phyloP scores from a whole-genome alignment of 2,888 invertebrate species.

The Brachyopa scutellaris region DNA sequence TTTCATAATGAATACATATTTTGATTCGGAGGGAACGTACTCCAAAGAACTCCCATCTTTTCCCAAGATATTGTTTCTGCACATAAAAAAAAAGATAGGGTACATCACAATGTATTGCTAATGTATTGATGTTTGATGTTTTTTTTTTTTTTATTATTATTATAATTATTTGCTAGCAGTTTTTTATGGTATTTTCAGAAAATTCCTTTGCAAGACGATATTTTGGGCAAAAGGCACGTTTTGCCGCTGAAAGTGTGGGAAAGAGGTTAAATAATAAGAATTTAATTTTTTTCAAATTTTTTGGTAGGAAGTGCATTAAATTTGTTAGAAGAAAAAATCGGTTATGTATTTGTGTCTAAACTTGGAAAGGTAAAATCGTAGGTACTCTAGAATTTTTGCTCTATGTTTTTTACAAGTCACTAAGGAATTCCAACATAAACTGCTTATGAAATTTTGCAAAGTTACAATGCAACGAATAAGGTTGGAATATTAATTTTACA shows the following conservation, averaged over 20 bases:
- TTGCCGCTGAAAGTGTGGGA: conserved; percentile 47
- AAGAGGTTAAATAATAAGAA: not conserved
- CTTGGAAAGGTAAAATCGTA: not conserved
- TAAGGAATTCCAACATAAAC: too few relatives aligned
- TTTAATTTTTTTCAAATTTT: conserved; percentile 7
- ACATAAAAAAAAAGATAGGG: conserved; percentile 10
- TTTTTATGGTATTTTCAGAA: conserved; percentile 21
- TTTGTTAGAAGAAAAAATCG: not conserved
- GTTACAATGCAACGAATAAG: too few relatives aligned
- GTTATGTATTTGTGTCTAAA: not conserved
- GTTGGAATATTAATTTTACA: too few relatives aligned
- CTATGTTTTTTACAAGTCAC: too few relatives aligned
- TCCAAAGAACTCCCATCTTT: too few relatives aligned
- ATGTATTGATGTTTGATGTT: not conserved
- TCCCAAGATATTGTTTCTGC: too few relatives aligned
- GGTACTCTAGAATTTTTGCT: too few relatives aligned
- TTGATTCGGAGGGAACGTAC: too few relatives aligned
- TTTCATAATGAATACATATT: too few relatives aligned
- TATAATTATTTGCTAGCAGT: too few relatives aligned
- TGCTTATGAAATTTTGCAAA: too few relatives aligned
- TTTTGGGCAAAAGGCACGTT: conserved; percentile 53
- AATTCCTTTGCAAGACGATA: conserved; percentile 57
- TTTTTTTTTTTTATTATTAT: not conserved
- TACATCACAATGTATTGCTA: not conserved
- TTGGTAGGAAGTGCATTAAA: conserved; percentile 42